Evolutionary conservation across 2,888 invertebrate genomes (phyloP).

Genomic region (Euclidia mi): DNA sequence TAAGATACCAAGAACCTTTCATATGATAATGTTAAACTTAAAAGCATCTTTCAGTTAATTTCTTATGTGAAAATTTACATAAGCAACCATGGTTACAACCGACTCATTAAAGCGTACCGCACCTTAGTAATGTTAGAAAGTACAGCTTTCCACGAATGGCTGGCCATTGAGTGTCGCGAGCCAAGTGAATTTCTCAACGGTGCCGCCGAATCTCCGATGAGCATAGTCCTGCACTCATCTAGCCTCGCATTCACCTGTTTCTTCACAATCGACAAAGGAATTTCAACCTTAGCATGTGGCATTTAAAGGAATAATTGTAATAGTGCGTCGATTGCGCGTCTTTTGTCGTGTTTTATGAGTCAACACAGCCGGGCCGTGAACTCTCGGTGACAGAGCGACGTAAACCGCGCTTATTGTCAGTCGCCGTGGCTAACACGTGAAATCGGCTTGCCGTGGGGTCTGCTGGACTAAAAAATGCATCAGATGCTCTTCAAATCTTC

Average conservation of each 20-base stretch:
- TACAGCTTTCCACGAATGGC: conserved; percentile 74
- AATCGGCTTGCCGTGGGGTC: conserved; percentile 84
- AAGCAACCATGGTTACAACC: conserved; percentile 54
- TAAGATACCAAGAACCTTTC: conserved; percentile 52
- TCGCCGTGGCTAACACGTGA: conserved; percentile 86
- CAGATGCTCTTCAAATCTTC: conserved; percentile 41
- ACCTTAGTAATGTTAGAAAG: conserved; percentile 74
- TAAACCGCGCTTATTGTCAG: conserved; percentile 86
- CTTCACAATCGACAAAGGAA: conserved; percentile 45
- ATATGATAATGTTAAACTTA: conserved; percentile 49
- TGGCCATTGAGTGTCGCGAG: conserved; percentile 62
- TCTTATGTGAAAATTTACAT: conserved; percentile 54
- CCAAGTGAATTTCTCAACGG: conserved; percentile 74
- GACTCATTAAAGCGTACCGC: conserved; percentile 60
- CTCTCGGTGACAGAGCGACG: conserved; percentile 76
- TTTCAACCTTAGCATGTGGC: conserved; percentile 54
- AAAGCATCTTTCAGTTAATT: conserved; percentile 58
- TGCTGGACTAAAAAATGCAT: conserved; percentile 50
- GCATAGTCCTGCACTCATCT: conserved; percentile 66
- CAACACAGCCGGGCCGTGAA: conserved; percentile 76
- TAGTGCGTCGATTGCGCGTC: conserved; percentile 39
- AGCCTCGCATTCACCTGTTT: conserved; percentile 53
- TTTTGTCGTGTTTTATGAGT: conserved; percentile 80
- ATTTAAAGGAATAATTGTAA: conserved; percentile 53
- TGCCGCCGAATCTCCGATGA: conserved; percentile 76